A percentile compares a stretch with the other conserved stretches of the same genome.
Conservation (phyloP, 2,113 vertebrate genomes). For the Colistium nudipinnis region DNA sequence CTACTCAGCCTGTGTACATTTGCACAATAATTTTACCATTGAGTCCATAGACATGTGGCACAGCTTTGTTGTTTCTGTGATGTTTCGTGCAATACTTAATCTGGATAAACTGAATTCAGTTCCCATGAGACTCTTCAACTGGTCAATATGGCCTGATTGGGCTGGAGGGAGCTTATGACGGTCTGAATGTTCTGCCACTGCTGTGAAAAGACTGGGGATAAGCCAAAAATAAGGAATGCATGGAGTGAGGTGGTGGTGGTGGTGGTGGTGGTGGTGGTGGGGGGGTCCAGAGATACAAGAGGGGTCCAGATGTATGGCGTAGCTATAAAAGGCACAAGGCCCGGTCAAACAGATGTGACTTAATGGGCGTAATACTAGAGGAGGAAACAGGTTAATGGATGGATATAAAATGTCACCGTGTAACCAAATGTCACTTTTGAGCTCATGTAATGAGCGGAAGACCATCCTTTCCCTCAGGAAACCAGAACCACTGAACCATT, state of each 20-base stretch:
- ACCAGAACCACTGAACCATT: slow-evolving; percentile 4
- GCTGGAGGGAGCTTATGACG: slow-evolving; percentile 30
- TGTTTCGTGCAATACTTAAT: slow-evolving; percentile 29
- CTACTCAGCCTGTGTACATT: neutral
- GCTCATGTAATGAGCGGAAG: slow-evolving; percentile 45
- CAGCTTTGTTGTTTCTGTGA: slow-evolving; percentile 23
- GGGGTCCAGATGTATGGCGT: slow-evolving; percentile 64
- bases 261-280: neutral
- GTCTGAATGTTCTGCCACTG: slow-evolving; percentile 28
- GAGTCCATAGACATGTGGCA: neutral
- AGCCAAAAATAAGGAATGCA: slow-evolving; percentile 28
- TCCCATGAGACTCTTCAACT: slow-evolving; percentile 21
- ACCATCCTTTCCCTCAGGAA: slow-evolving; percentile 40
- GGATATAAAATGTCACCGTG: slow-evolving; percentile 59
- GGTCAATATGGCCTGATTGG: slow-evolving; percentile 40
- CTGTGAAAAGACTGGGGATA: slow-evolving; percentile 44
- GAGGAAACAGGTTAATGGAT: slow-evolving; percentile 69
- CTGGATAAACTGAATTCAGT: slow-evolving; percentile 48
- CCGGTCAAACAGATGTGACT: slow-evolving; percentile 72
- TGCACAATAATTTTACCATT: neutral
- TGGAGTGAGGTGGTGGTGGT: neutral
- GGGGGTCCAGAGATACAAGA: slow-evolving; percentile 28
- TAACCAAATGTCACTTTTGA: slow-evolving; percentile 53
- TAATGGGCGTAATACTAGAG: slow-evolving; percentile 65
- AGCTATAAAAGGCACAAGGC: slow-evolving; percentile 37